phyloP scores from a whole-genome alignment of 1,140 invertebrate species.

The Propsilocerus akamusi region DNA sequence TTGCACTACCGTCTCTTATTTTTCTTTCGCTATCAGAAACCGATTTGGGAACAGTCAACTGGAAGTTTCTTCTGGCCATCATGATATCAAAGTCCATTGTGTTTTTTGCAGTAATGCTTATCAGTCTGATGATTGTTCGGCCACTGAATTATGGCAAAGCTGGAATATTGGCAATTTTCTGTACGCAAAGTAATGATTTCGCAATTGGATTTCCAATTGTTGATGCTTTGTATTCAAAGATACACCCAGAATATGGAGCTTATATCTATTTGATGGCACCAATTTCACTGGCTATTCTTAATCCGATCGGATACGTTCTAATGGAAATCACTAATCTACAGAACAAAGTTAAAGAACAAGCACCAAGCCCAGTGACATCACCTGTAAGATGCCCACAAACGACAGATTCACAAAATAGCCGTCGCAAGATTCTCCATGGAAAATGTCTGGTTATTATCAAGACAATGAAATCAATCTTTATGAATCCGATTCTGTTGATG shows the following conservation, averaged over 20 bases:
- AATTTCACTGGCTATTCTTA: slow-evolving; percentile 80
- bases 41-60: slow-evolving; percentile 70
- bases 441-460: slow-evolving; percentile 24
- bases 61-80: slow-evolving; percentile 74
- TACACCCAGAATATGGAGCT: slow-evolving; percentile 74
- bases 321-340: slow-evolving; percentile 63
- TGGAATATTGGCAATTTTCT: slow-evolving; percentile 86
- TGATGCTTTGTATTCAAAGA: slow-evolving; percentile 48
- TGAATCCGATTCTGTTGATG: slow-evolving; percentile 87
- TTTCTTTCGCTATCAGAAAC: slow-evolving; percentile 77
- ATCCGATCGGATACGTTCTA: slow-evolving; percentile 79
- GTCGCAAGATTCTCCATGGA: slow-evolving; percentile 13
- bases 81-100: slow-evolving; percentile 70
- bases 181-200: slow-evolving; percentile 96
- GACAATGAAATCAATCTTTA: slow-evolving; percentile 46
- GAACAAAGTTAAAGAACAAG: slow-evolving; percentile 22
- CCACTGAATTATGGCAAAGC: slow-evolving; percentile 66
- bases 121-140: slow-evolving; percentile 60
- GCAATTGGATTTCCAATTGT: slow-evolving; percentile 90
- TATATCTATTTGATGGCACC: slow-evolving; percentile 91
- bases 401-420: slow-evolving; percentile 8
- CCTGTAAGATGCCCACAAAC: slow-evolving; percentile 1
- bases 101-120: slow-evolving; percentile 61
- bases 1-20: slow-evolving; percentile 79
- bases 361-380: slow-evolving; percentile 4